Base-by-base conservation (phyloP, 35 echinoderm and acorn worm species). In the Holothuria glaberrima region DNA sequence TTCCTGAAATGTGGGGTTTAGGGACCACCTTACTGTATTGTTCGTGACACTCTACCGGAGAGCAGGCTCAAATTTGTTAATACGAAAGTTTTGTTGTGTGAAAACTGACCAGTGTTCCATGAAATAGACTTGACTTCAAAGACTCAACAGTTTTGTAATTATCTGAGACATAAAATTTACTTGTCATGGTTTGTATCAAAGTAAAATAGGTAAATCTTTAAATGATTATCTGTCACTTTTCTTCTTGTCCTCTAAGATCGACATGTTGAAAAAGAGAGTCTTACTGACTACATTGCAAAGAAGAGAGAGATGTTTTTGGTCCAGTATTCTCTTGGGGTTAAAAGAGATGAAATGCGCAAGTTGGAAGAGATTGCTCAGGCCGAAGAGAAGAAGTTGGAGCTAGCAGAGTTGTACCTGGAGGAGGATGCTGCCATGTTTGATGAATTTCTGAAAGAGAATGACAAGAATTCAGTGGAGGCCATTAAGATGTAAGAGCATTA, bases 361-460 rank as follows among this genome's bases (percentile, higher is more conserved):
- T 73, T 99, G 18, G 97, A 99, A 78, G 97, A 99, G 88, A 99
- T 99, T 48, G 97, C 97, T 14, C 94, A 94, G 64, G 97, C 93
- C 12, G 97, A 99, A 75, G 97, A 99, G 86, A 94, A 93, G 88
- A 99, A 99, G 41, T 70, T 99, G 24, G 97, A 99, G 67, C 79
- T 94, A 44, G 97, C 97, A 5, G 97, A 99, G 86, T 87, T 95
- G 69, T 99, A 94, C 85, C 83, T 99, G 46, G 97, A 98, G 71
- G 97, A 99, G 59, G 97, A 95, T 91, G 97, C 97, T 1, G 97
- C 97, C 71, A 99, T 99, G 97, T 99, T 99, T 99, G 97, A 99
- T 74, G 97, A 99, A 46, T 98, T 99, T 70, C 91, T 99, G 50
- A 99, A 99, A 50, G 97, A 99, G 77, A 99, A 99, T 66, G 97